phyloP scores from a whole-genome alignment of 2,797 vertebrate species.

The Lithobates pipiens region DNA sequence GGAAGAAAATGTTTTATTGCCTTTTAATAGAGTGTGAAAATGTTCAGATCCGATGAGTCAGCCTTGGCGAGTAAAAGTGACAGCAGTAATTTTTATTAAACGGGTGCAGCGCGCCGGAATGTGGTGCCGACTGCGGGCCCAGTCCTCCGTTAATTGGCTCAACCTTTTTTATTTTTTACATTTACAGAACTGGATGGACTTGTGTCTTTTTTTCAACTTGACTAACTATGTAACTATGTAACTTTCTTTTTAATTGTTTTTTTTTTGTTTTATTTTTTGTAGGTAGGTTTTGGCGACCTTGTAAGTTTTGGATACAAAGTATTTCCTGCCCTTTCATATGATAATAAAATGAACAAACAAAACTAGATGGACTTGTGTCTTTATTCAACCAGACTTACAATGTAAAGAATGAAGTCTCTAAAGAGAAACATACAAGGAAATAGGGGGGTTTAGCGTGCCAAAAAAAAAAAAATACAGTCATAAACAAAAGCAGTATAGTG shows the following conservation, averaged over 20 bases:
- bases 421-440: no score
- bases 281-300: background rate
- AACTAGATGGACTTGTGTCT: no score
- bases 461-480: no score
- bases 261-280: background rate
- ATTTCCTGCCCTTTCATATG: background rate
- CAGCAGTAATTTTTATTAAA: conserved; percentile 61
- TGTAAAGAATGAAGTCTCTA: no score
- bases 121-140: conserved; percentile 41
- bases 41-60: conserved; percentile 63
- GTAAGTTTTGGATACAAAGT: conserved; percentile 5
- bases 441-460: no score
- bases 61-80: conserved; percentile 61
- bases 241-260: background rate
- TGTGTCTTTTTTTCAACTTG: conserved; percentile 19
- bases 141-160: conserved; percentile 17
- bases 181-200: no score
- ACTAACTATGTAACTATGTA: no score
- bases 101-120: conserved; percentile 43
- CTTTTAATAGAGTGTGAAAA: conserved; percentile 64
- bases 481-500: no score
- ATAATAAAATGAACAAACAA: background rate
- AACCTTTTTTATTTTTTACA: background rate
- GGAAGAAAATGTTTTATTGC: conserved; percentile 63
- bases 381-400: no score